These are phyloP conservation scores for Mythimna pallens DNA, from an alignment of 2,888 invertebrate genomes.

Conservation along the genomic window DNA sequence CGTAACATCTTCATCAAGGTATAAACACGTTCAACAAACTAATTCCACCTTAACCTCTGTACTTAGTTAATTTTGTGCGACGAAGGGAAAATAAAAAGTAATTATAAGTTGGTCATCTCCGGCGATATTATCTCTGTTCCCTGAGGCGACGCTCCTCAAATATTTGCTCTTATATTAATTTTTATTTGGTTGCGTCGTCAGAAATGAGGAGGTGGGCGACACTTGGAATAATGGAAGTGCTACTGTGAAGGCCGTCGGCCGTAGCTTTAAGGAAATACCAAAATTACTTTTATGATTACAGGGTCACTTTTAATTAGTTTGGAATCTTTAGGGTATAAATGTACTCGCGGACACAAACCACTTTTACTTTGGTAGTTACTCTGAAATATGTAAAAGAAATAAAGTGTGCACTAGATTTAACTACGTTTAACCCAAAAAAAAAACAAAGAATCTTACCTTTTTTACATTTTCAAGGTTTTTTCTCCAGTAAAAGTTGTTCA, in stretches of 20 bases:
- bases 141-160: constrained; percentile 69
- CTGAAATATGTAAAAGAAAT: no score
- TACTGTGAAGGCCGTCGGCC: background rate
- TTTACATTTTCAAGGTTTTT: no score
- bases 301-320: background rate
- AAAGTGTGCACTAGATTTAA: no score
- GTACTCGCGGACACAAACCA: no score
- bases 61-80: constrained; percentile 70
- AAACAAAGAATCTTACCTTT: no score
- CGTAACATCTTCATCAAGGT: background rate
- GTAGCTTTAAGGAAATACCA: background rate
- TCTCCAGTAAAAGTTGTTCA: no score
- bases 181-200: constrained; percentile 64
- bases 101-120: constrained; percentile 81
- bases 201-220: constrained; percentile 28
- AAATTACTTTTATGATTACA: background rate
- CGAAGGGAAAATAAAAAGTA: constrained; percentile 79
- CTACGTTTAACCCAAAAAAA: no score
- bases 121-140: constrained; percentile 73
- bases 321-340: background rate
- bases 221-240: constrained; percentile 25
- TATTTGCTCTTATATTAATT: constrained; percentile 70
- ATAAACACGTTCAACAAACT: constrained; percentile 44
- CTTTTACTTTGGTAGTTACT: no score
- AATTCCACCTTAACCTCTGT: constrained; percentile 45